A percentile compares a stretch with the other conserved stretches of the same genome.
These are phyloP conservation scores for Cryptoprocta ferox DNA, from an alignment of 2,797 vertebrate genomes.

Conservation along the genomic window DNA sequence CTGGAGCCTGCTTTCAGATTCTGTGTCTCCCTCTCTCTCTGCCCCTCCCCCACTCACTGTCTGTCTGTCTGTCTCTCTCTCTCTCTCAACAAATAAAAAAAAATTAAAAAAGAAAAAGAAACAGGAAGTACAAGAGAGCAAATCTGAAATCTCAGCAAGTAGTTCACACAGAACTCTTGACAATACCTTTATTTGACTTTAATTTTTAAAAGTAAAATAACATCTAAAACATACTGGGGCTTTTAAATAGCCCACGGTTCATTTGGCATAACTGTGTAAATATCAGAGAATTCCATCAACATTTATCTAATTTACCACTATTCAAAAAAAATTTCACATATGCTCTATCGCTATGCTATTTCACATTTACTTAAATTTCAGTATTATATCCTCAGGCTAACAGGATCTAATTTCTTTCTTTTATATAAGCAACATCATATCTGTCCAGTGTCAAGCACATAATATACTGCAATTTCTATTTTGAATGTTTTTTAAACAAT, in stretches of 20 bases:
- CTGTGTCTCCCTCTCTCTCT: too few species aligned
- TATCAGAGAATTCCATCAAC: slow-evolving; percentile 26
- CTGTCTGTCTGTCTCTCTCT: too few species aligned
- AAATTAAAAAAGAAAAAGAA: not conserved
- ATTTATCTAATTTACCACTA: slow-evolving; percentile 5
- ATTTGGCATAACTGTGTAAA: slow-evolving; percentile 9
- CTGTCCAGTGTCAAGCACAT: not conserved
- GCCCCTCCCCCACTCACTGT: too few species aligned
- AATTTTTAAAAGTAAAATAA: slow-evolving; percentile 54
- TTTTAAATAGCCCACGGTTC: slow-evolving; percentile 9
- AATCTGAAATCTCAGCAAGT: not conserved
- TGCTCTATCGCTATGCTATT: slow-evolving; percentile 28
- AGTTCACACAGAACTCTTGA: not conserved
- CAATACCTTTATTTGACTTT: not conserved
- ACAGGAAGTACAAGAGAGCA: not conserved
- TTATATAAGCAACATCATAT: not conserved
- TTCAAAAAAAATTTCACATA: not conserved
- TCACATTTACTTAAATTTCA: slow-evolving; percentile 58
- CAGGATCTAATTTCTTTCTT: slow-evolving; percentile 25
- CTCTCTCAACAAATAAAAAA: too few species aligned
- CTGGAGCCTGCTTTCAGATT: too few species aligned
- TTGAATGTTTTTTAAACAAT: slow-evolving; percentile 60
- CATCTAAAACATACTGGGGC: not conserved
- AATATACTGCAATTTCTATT: slow-evolving; percentile 54
- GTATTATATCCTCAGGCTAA: not conserved